A percentile compares a stretch with the other conserved stretches of the same genome.
phyloP scores from a whole-genome alignment of 2,888 invertebrate species.

The Nephrotoma appendiculata region DNA sequence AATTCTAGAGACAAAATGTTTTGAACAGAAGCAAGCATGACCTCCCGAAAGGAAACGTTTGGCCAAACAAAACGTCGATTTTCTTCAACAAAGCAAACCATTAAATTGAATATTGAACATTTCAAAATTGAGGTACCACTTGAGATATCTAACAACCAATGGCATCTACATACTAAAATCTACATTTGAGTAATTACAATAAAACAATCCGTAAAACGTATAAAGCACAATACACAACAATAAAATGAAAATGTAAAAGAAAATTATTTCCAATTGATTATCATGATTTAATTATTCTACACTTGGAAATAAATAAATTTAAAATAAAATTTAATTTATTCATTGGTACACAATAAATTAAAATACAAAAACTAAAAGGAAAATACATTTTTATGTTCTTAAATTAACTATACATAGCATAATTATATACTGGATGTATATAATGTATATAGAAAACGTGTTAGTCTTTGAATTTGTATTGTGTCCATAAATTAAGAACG shows the following conservation, averaged over 20 bases:
- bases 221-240: neutral
- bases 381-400: neutral
- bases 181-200: neutral
- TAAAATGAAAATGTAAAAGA: neutral
- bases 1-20: too few relatives aligned
- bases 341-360: neutral
- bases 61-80: too few relatives aligned
- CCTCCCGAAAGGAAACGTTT: too few relatives aligned
- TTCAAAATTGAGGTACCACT: too few relatives aligned
- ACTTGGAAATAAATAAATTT: neutral
- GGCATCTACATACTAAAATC: neutral
- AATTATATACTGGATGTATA: neutral
- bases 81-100: too few relatives aligned
- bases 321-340: neutral
- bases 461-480: neutral
- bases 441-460: neutral
- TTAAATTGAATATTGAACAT: too few relatives aligned
- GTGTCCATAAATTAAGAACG: neutral
- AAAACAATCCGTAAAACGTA: neutral
- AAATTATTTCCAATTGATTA: neutral
- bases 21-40: too few relatives aligned
- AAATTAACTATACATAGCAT: neutral
- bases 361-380: neutral
- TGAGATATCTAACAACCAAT: neutral
- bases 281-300: neutral